A percentile compares a stretch with the other conserved stretches of the same genome.
These are phyloP conservation scores for Metopolophium dirhodum DNA, from an alignment of 1,140 invertebrate genomes.

Conservation along the genomic window DNA sequence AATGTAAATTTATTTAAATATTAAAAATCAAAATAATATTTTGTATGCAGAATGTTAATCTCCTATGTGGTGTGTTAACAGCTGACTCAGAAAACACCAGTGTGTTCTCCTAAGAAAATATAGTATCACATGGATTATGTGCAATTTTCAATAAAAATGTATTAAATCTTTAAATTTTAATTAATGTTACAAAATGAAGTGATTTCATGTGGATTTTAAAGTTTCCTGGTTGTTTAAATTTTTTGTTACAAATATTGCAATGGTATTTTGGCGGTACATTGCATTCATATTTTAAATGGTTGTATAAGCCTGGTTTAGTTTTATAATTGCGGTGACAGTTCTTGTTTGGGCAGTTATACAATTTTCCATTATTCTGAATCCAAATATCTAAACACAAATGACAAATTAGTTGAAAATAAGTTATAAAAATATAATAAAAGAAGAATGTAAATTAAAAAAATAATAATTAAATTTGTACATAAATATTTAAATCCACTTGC, in stretches of 20 bases:
- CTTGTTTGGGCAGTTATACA: slow-evolving; percentile 49
- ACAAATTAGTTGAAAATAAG: neutral
- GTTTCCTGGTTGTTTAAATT: slow-evolving; percentile 62
- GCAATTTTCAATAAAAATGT: neutral
- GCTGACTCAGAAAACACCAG: neutral
- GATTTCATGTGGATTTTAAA: slow-evolving; percentile 61
- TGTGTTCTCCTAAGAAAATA: neutral
- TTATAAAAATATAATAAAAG: neutral
- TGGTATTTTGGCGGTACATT: slow-evolving; percentile 65
- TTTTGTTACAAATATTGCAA: slow-evolving; percentile 64
- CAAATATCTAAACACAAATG: slow-evolving; percentile 8
- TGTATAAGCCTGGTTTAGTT: slow-evolving; percentile 65
- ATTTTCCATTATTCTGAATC: slow-evolving; percentile 18
- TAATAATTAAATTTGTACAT: neutral
- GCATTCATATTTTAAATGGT: slow-evolving; percentile 67
- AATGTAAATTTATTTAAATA: neutral
- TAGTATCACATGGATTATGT: neutral
- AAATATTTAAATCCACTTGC: neutral
- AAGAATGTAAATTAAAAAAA: neutral
- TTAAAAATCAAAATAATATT: neutral
- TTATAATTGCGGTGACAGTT: slow-evolving; percentile 63
- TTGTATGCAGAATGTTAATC: neutral
- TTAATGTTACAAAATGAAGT: slow-evolving; percentile 57
- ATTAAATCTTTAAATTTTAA: neutral
- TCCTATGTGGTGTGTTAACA: neutral